Conservation (phyloP, 2,888 invertebrate genomes). For the Teinopalpus imperialis region DNA sequence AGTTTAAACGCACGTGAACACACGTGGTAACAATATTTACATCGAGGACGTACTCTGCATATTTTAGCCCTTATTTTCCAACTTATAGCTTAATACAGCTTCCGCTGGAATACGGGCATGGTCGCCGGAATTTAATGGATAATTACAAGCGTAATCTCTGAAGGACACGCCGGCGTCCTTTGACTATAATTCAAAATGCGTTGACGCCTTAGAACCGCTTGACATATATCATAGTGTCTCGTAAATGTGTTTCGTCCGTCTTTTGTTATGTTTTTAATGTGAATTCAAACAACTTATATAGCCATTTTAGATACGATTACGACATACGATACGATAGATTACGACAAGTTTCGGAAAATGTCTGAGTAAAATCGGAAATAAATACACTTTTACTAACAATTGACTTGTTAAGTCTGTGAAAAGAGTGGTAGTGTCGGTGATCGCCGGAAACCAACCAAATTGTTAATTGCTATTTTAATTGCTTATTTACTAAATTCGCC, state of each 20-base stretch:
- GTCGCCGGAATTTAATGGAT: conserved; percentile 17
- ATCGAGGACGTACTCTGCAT: conserved; percentile 66
- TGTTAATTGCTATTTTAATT: no score
- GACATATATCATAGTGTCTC: not conserved
- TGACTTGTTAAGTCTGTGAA: no score
- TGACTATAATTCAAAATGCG: conserved; percentile 16
- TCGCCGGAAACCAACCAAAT: no score
- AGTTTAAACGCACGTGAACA: conserved; percentile 46
- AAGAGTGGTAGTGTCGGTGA: no score
- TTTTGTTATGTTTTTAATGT: no score
- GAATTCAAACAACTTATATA: no score
- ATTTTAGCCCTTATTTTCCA: conserved; percentile 55
- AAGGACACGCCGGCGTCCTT: conserved; percentile 21
- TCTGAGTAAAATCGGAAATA: no score
- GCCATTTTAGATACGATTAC: no score
- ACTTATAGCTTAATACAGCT: conserved; percentile 29
- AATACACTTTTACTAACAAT: no score
- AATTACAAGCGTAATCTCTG: conserved; percentile 20
- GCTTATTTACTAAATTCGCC: no score
- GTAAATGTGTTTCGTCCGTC: not conserved
- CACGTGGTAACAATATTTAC: conserved; percentile 77
- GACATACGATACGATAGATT: no score
- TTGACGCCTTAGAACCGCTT: conserved; percentile 8
- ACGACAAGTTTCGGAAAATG: no score
- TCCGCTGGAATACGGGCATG: conserved; percentile 14